Evolutionary conservation across 2,113 vertebrate genomes (phyloP).

Genomic region (Erinaceus europaeus): DNA sequence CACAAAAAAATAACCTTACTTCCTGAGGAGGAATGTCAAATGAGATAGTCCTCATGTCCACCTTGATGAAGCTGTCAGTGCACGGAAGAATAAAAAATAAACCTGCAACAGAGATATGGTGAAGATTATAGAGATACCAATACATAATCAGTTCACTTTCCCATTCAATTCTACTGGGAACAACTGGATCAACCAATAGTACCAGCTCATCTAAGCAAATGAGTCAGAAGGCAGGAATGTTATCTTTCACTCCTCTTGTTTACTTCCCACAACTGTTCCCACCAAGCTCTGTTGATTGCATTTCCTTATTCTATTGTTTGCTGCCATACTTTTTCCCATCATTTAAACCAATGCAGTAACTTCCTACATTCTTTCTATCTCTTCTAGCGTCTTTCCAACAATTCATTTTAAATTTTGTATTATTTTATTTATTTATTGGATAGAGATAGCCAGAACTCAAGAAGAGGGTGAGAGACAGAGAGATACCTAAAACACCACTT

Average conservation of each 20-base stretch:
- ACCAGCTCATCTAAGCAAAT: background rate
- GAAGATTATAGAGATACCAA: fast-evolving
- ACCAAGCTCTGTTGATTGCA: background rate
- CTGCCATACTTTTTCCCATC: no score
- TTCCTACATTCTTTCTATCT: background rate
- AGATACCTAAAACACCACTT: no score
- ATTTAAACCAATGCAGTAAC: background rate
- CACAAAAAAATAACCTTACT: constrained; percentile 77
- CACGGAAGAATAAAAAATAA: constrained; percentile 95
- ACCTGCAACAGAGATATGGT: constrained; percentile 80
- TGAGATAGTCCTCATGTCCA: constrained; percentile 97
- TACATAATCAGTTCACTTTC: fast-evolving
- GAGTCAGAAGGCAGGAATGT: background rate
- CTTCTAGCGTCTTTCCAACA: background rate
- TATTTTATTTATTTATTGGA: no score
- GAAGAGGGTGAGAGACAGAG: no score
- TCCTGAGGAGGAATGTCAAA: constrained; percentile 98
- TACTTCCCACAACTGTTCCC: no score
- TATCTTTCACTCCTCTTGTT: background rate
- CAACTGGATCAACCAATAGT: fast-evolving
- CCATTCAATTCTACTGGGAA: background rate
- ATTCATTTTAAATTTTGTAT: no score
- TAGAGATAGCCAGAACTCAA: no score
- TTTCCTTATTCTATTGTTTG: background rate
- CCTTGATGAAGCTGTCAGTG: constrained; percentile 96